Percentiles rank a stretch among this genome's conserved stretches.
phyloP scores from a whole-genome alignment of 2,797 vertebrate species.

The Sebastes hubbsi region DNA sequence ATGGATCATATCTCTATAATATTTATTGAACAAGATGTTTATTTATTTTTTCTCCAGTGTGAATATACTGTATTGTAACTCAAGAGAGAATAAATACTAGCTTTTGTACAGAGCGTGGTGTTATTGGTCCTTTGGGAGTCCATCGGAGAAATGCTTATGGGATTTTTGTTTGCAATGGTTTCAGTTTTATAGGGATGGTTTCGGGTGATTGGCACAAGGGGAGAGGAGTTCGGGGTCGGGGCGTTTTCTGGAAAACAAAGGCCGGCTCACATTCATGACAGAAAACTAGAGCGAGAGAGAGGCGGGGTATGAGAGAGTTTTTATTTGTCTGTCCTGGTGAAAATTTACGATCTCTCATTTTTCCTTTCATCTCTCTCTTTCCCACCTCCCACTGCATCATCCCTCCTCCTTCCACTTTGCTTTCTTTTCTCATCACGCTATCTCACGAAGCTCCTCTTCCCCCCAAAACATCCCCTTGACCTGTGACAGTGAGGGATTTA shows the following conservation, averaged over 20 bases:
- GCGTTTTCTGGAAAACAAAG: constrained; percentile 72
- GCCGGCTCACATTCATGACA: constrained; percentile 64
- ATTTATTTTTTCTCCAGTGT: constrained; percentile 81
- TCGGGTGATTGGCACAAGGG: constrained; percentile 72
- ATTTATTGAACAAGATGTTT: constrained; percentile 86
- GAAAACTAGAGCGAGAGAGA: constrained; percentile 65
- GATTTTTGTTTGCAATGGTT: constrained; percentile 69
- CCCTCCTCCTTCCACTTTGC: constrained; percentile 49
- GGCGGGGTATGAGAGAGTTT: constrained; percentile 72
- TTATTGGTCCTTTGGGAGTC: constrained; percentile 73
- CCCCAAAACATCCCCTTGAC: constrained; percentile 48
- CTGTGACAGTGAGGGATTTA: constrained; percentile 62
- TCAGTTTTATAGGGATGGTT: constrained; percentile 75
- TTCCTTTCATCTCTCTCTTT: constrained; percentile 74
- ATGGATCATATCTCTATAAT: constrained; percentile 73
- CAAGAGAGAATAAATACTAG: constrained; percentile 78
- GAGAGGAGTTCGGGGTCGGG: constrained; percentile 64
- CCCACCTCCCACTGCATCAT: constrained; percentile 54
- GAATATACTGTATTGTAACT: constrained; percentile 76
- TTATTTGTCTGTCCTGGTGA: constrained; percentile 83
- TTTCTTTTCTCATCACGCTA: constrained; percentile 63
- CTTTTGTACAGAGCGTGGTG: constrained; percentile 73
- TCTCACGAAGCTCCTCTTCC: constrained; percentile 76
- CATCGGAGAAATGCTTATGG: constrained; percentile 52
- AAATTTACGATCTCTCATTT: constrained; percentile 82